Evolutionary conservation across 2,888 invertebrate species (phyloP), one percentile per base, ranked within the genome.

Genomic region (Dynastes grantii): DNA sequence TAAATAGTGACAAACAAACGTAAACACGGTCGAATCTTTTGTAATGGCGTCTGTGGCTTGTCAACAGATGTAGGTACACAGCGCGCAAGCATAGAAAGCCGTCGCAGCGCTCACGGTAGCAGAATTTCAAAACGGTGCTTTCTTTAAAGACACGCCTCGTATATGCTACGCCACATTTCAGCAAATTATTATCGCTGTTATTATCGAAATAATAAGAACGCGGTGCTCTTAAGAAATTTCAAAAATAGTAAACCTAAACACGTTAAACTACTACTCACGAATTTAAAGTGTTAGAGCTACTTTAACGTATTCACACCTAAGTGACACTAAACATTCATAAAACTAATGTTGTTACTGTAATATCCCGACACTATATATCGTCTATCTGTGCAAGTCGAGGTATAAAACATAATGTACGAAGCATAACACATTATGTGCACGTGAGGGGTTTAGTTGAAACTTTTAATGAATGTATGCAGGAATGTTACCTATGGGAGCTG

Each of bases 391-490:
- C 45, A 67, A 45, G 16, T 58, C 37, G 45, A 45, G 37, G 16
- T 53, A 71, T 71, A 58, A 71, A 75, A 61, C 49, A 45, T 49
- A 75, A 63, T 75, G 22, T 75, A 32, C 32, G 51, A 29, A 61
- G 49, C 45, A 61, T 49, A 75, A 13, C 45, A 27, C 61, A 45
- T 63, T 61, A 45, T 45, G 63, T 45, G 61, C 61, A 75, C 61
- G 58, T 73, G 61, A 73, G 61, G 37, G 22, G 27, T 27, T 40
- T 13, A n/a, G 53, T 45, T 61, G 22, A 49, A 75, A 75, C 73
- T 75, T 75, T 75, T 75, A 75, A 75, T 63, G 61, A 75, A 75
- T 75, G 58, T 61, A 75, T 75, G 73, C 63, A 75, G 61, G 61
- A 75, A 75, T 75, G 45, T 61, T 45, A 16, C 73, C 22, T 61